Base-by-base conservation (phyloP, 2,888 invertebrate species). In the Hyposoter didymator region DNA sequence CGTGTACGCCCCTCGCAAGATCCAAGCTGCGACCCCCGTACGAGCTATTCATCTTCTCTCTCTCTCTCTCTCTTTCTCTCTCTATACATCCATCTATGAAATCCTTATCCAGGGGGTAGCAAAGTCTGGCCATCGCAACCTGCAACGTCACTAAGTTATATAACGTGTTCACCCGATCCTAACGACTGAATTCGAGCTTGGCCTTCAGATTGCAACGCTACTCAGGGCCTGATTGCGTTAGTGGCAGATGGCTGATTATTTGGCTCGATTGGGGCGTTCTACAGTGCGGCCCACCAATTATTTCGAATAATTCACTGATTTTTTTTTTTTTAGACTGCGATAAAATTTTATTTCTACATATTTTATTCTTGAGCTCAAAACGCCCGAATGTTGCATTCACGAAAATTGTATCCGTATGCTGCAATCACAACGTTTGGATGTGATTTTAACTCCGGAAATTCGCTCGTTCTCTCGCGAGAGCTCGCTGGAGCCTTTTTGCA, bases 21-120 rank as follows among this genome's bases (percentile, higher is more conserved):
- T 49, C 70, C 78, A 8, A 62, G 12, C 59, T 35, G 32, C 10
- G 35, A 45, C 43, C 12, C 7, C 47, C 47, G 32, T 49, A 70
- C 55, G 12, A 78, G 59, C 70, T 62, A 78, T 78, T 78, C 78
- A 78, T 43, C 43, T 43, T 59, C 75, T 14, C 19, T 66, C 17
- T 35, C 39, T 22, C n/a, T n/a, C n/a, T n/a, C n/a, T n/a, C n/a
- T n/a, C n/a, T 39, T 6, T 7, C 39, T 35, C 47, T 66, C 17
- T 35, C 39, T 22, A 10, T 19, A 45, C 22, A 14, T 74, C 35
- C 28, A 59, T 43, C 22, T 43, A 59, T 74, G 43, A 52, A 66
- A 67, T 28, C 67, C 43, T 67, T 49, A 76, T 52, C 52, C 52
- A 10, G 52, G 76, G 39, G 39, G 39, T 47, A n/a, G 49, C 28